These are phyloP conservation scores for Teleogryllus oceanicus DNA, from an alignment of 2,888 invertebrate genomes.

Conservation along the genomic window DNA sequence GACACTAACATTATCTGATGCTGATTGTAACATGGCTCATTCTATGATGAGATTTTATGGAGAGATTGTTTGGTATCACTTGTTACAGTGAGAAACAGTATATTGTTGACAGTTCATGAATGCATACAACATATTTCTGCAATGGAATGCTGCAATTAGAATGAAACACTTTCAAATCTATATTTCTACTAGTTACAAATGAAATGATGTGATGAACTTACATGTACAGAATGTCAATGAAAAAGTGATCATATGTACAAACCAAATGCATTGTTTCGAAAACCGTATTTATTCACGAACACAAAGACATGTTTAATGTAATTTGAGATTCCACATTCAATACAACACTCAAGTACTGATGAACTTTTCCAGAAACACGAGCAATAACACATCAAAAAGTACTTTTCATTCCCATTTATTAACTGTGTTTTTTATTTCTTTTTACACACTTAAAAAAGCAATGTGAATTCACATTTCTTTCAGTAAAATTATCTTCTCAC, in stretches of 20 bases:
- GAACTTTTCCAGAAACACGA: no score
- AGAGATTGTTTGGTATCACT: conserved; percentile 18
- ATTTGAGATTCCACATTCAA: no score
- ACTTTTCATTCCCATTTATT: no score
- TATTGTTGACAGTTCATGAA: not conserved
- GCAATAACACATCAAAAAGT: no score
- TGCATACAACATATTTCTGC: conserved; percentile 1
- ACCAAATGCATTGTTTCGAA: not conserved
- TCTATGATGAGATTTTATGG: not conserved
- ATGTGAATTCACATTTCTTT: no score
- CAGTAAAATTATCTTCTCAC: no score
- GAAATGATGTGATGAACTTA: not conserved
- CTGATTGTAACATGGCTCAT: not conserved
- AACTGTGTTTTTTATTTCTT: no score
- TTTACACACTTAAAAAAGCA: no score
- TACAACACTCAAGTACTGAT: no score
- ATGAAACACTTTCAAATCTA: not conserved
- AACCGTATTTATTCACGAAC: no score
- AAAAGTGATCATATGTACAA: not conserved
- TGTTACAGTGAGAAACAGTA: conserved; percentile 18
- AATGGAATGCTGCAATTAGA: conserved; percentile 9
- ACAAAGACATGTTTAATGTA: no score
- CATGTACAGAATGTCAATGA: not conserved
- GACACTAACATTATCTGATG: not conserved
- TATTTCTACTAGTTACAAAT: not conserved